Base-by-base conservation (phyloP, 2,888 invertebrate species). In the Tipula unca region DNA sequence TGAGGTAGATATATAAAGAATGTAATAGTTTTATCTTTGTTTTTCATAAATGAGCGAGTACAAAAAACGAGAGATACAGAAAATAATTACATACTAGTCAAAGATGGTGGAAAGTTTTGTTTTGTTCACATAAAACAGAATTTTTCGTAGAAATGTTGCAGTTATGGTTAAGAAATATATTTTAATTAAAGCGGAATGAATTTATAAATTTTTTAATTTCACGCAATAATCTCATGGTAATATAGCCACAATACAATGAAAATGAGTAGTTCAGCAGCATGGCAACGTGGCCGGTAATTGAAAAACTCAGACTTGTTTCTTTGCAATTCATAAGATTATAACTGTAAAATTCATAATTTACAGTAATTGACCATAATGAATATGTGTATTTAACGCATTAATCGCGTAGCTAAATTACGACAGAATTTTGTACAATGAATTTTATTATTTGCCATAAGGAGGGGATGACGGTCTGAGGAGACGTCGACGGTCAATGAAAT, bases 31-130 rank as follows among this genome's bases (percentile, higher is more conserved):
- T 17, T 83, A 32, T 83, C 32, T 83, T 83, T 83, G 29, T 83
- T 83, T n/a, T 83, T 32, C 17, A 35, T 83, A 32, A 83, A 17
- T 14, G 83, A 83, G 20, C 32, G 10, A 6, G 35, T 32, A 32
- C 14, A 17, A 8, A 20, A 32, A 29, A 29, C 32, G 83, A 83
- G 35, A 83, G 6, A 83, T 8, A 83, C 6, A 8, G 6, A 29
- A 13, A 29, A 82, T 17, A 29, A 69, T 14, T 29, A 82, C 1
- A 13, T 29, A 3, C 14, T 32, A 35, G 48, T 25, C 25, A 69
- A 69, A 69, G 25, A 69, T 69, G 69, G 69, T 69, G 69, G 69
- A 69, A 54, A 69, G 69, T 69, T 69, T 69, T 69, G 69, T 69
- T 69, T 69, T 69, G 25, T 69, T 25, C 69, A 69, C 13, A 69